These are phyloP conservation scores for Stratiolaelaps scimitus DNA, from an alignment of 1,140 invertebrate genomes.

Conservation along the genomic window DNA sequence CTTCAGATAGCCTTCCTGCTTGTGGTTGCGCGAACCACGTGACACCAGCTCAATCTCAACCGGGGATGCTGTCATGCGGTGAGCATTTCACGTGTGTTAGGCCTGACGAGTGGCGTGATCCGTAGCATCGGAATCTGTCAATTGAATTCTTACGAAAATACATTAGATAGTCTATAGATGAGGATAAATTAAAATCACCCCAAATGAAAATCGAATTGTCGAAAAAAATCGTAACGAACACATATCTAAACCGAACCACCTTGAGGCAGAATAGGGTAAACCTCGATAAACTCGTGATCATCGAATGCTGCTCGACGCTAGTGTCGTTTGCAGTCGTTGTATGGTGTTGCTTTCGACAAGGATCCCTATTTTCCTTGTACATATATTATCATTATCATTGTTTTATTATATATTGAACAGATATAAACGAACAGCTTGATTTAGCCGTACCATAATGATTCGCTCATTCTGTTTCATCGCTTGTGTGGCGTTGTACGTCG, in stretches of 20 bases:
- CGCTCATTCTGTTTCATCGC: no score
- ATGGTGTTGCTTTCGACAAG: no score
- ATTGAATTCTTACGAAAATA: background rate
- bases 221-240: background rate
- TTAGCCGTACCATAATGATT: no score
- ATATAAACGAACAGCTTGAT: no score
- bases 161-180: background rate
- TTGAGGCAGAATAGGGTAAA: background rate
- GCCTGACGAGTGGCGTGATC: no score
- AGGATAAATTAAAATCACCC: background rate
- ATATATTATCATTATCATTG: no score
- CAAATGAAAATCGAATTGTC: background rate
- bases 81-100: background rate
- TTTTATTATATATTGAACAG: no score
- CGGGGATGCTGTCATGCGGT: conserved; percentile 9
- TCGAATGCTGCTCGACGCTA: no score
- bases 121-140: background rate
- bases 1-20: conserved; percentile 18
- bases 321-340: no score
- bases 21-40: conserved; percentile 22
- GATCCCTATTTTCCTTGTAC: no score
- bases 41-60: conserved; percentile 23
- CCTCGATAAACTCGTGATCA: no score
- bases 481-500: no score
- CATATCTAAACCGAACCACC: background rate